A percentile compares a stretch with the other conserved stretches of the same genome.
These are phyloP conservation scores for Moxostoma hubbsi DNA, from an alignment of 2,797 vertebrate species.

Conservation along the genomic window DNA sequence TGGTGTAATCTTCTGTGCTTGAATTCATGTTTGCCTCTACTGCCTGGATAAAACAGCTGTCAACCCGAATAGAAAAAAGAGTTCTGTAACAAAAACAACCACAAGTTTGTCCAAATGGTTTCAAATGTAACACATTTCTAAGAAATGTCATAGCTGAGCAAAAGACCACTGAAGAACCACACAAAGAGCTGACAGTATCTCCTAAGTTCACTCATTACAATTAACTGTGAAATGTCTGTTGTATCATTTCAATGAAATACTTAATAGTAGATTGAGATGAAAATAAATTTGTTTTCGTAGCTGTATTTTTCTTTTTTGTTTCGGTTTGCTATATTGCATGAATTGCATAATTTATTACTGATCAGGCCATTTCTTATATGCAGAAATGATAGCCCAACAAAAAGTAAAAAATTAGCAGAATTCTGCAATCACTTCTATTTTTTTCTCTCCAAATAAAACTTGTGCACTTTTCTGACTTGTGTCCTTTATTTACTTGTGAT, in stretches of 20 bases:
- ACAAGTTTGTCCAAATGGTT: background rate
- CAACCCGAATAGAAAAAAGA: background rate
- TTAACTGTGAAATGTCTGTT: background rate
- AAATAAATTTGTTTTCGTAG: too few relatives aligned
- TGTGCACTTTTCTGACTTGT: background rate
- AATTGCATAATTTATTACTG: background rate
- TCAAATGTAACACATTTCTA: background rate
- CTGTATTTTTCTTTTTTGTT: too few relatives aligned
- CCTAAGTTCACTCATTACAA: too few relatives aligned
- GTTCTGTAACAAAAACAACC: slow-evolving; percentile 1
- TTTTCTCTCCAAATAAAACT: background rate
- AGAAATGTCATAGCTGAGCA: background rate
- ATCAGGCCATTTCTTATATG: background rate
- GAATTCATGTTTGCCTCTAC: background rate
- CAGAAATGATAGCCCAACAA: background rate
- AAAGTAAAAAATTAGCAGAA: background rate
- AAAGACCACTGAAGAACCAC: too few relatives aligned
- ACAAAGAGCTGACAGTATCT: too few relatives aligned
- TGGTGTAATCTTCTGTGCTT: too few relatives aligned
- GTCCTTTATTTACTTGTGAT: background rate
- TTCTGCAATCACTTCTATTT: background rate
- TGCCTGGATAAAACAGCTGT: too few relatives aligned
- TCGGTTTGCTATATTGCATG: too few relatives aligned
- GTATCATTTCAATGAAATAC: background rate
- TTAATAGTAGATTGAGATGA: background rate